Evolutionary conservation across 2,113 vertebrate genomes (phyloP).

Genomic region (Vidua macroura): DNA sequence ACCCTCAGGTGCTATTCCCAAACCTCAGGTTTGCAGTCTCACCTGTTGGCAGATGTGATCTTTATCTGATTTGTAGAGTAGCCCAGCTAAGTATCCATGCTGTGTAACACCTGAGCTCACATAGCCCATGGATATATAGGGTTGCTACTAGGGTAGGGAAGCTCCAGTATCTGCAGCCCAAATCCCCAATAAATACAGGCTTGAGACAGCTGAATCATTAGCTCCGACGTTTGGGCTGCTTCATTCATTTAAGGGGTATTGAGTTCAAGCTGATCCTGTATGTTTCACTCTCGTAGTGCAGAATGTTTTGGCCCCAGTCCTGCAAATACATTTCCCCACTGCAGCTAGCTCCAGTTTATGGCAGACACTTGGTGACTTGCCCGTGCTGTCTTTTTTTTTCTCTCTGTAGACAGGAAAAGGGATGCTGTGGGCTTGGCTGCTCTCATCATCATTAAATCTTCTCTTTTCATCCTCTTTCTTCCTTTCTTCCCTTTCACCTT

Average conservation of each 20-base stretch:
- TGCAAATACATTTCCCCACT: not conserved
- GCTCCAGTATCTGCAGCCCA: not conserved
- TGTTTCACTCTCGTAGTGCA: rapidly evolving
- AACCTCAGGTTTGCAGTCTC: not conserved
- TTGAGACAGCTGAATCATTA: not conserved
- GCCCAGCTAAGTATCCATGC: not conserved
- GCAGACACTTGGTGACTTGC: not conserved
- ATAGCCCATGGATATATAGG: rapidly evolving
- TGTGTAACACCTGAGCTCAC: rapidly evolving
- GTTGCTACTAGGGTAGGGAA: not conserved
- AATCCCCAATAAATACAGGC: not conserved
- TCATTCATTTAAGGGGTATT: not conserved
- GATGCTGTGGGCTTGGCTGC: not conserved
- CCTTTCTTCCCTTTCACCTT: not conserved
- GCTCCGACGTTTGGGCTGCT: not conserved
- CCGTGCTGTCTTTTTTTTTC: not conserved
- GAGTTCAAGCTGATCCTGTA: not conserved
- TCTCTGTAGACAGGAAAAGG: not conserved
- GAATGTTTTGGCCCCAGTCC: not conserved
- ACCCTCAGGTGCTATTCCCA: not conserved
- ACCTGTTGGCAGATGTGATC: not conserved
- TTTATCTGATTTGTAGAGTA: not conserved
- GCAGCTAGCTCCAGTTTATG: not conserved
- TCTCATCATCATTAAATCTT: not conserved
- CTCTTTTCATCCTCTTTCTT: not conserved